Evolutionary conservation across 2,113 vertebrate species (phyloP).

Genomic region (Nothoprocta pentlandii): DNA sequence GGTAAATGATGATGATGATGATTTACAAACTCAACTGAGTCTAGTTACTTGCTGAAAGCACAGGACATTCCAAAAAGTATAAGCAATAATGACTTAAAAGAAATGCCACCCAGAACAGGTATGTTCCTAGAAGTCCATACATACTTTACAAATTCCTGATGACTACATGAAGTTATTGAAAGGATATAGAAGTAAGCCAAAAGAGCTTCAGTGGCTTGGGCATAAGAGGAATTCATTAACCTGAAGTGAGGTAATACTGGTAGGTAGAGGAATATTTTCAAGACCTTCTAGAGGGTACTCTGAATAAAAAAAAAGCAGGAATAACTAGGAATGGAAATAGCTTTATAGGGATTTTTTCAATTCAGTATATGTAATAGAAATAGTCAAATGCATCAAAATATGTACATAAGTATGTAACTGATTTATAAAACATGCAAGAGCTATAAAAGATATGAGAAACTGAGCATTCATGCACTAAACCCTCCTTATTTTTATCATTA

Average conservation of each 20-base stretch:
- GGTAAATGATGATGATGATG: neutral
- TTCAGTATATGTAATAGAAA: neutral
- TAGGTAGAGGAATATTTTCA: neutral
- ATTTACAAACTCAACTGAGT: neutral
- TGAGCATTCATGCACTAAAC: neutral
- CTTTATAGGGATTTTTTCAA: neutral
- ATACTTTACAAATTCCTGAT: conserved; percentile 42
- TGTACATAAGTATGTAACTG: neutral
- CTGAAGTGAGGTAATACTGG: neutral
- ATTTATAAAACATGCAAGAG: neutral
- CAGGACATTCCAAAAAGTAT: neutral
- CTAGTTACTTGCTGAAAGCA: neutral
- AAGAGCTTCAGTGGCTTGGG: neutral
- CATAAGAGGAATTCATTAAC: conserved; percentile 16
- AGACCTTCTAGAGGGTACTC: neutral
- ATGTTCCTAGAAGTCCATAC: conserved; percentile 13
- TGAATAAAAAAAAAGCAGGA: neutral
- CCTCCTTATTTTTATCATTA: neutral
- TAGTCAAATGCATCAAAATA: neutral
- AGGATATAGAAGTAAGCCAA: conserved; percentile 6
- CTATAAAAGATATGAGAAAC: neutral
- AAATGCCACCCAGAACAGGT: conserved; percentile 18
- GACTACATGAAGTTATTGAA: conserved; percentile 37
- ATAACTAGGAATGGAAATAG: neutral
- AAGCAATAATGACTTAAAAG: conserved; percentile 29